phyloP scores from a whole-genome alignment of 2,888 invertebrate species.

The Spicauda simplicius region DNA sequence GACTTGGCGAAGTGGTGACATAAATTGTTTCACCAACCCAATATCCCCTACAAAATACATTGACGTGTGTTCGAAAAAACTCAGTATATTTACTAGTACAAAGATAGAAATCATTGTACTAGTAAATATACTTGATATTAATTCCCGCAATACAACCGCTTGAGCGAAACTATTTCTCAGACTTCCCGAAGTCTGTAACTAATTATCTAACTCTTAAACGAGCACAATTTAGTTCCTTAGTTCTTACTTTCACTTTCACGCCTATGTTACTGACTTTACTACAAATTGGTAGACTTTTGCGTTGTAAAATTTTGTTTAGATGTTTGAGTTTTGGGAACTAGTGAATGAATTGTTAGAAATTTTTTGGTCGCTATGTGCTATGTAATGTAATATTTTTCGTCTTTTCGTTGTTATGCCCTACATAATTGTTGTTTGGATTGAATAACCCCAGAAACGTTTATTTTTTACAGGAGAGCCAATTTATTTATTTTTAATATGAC shows the following conservation, averaged over 20 bases:
- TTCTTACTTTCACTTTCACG: neutral
- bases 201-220: constrained; percentile 12
- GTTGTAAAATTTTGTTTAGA: neutral
- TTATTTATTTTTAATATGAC: too few relatives aligned
- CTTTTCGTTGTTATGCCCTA: too few relatives aligned
- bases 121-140: neutral
- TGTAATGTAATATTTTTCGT: neutral
- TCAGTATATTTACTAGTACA: neutral
- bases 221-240: constrained; percentile 11
- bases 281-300: constrained; percentile 1
- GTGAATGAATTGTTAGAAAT: neutral
- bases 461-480: too few relatives aligned
- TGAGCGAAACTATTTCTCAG: neutral
- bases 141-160: neutral
- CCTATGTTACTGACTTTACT: neutral
- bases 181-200: constrained; percentile 3
- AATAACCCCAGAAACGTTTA: too few relatives aligned
- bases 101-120: too few relatives aligned
- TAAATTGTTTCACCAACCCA: too few relatives aligned
- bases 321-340: neutral
- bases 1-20: too few relatives aligned
- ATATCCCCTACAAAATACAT: too few relatives aligned
- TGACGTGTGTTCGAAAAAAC: too few relatives aligned
- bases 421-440: too few relatives aligned
- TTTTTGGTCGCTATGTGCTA: neutral